Evolutionary conservation across 2,888 invertebrate species (phyloP).

Genomic region (Pachliopta kotzebuea): DNA sequence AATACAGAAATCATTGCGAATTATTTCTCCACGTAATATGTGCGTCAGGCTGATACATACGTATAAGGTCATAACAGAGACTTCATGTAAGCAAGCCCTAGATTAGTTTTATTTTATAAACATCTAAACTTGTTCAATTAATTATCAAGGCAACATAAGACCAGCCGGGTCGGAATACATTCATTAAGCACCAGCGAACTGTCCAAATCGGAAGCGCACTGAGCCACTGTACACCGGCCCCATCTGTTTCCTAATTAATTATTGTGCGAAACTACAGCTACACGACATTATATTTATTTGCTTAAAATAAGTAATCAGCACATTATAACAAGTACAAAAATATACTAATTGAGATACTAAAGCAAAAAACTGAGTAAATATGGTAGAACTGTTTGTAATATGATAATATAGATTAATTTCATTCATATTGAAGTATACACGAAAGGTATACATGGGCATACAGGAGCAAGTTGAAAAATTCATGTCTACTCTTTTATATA

Average conservation of each 20-base stretch:
- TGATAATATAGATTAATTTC: too few species aligned
- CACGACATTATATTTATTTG: slow-evolving; percentile 1
- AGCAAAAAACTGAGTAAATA: neutral
- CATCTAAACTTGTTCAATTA: slow-evolving; percentile 16
- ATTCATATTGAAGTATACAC: too few species aligned
- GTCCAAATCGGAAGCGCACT: slow-evolving; percentile 22
- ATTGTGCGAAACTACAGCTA: slow-evolving; percentile 16
- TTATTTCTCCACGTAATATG: too few species aligned
- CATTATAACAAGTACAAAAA: neutral
- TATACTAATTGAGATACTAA: too few species aligned
- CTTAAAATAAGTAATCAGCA: neutral
- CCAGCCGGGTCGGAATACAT: slow-evolving; percentile 22
- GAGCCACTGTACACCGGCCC: slow-evolving; percentile 15
- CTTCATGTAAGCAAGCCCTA: neutral
- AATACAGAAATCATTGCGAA: too few species aligned
- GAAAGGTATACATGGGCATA: too few species aligned
- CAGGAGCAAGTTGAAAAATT: too few species aligned
- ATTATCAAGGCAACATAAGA: slow-evolving; percentile 18
- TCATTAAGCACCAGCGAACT: slow-evolving; percentile 17
- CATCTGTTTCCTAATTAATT: slow-evolving; percentile 28
- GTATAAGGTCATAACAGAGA: neutral
- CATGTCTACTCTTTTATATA: too few species aligned
- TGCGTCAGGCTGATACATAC: too few species aligned
- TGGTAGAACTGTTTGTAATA: too few species aligned
- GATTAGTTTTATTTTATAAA: slow-evolving; percentile 9